These are phyloP conservation scores for Bufotes viridis DNA, from an alignment of 2,797 vertebrate genomes.

Conservation along the genomic window DNA sequence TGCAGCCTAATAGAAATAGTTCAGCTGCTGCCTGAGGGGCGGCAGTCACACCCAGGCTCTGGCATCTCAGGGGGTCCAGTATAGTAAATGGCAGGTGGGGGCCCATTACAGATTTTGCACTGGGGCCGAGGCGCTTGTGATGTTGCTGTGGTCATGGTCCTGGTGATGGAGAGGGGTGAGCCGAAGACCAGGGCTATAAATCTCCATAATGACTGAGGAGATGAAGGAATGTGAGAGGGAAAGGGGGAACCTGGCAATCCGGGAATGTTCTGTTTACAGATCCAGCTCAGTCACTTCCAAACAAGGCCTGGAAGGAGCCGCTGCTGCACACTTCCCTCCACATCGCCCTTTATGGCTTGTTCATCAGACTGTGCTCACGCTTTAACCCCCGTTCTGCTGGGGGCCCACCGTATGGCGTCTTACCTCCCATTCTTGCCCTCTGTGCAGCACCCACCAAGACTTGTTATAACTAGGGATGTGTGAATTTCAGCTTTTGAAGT, in stretches of 20 bases:
- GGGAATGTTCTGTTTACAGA: constrained; percentile 50
- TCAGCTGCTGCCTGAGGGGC: no score
- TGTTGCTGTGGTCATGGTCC: no score
- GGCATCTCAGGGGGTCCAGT: no score
- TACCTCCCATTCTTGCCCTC: not conserved
- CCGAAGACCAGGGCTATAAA: not conserved
- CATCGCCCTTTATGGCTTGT: constrained; percentile 53
- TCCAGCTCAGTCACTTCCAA: constrained; percentile 45
- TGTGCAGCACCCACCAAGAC: no score
- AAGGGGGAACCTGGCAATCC: constrained; percentile 20
- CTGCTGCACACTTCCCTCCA: not conserved
- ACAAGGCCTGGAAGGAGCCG: constrained; percentile 49
- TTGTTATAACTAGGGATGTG: no score
- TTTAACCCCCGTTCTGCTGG: constrained; percentile 12
- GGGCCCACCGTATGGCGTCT: not conserved
- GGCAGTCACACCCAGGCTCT: no score
- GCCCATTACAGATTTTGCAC: no score
- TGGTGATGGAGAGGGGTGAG: not conserved
- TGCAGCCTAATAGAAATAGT: no score
- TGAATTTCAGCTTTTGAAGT: no score
- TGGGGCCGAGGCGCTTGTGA: no score
- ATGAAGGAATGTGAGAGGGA: constrained; percentile 41
- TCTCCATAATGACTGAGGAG: constrained; percentile 21
- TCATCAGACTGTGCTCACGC: not conserved
- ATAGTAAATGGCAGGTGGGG: not conserved